Evolutionary conservation across 2,797 vertebrate genomes (phyloP).

Genomic region (Lates japonicus): DNA sequence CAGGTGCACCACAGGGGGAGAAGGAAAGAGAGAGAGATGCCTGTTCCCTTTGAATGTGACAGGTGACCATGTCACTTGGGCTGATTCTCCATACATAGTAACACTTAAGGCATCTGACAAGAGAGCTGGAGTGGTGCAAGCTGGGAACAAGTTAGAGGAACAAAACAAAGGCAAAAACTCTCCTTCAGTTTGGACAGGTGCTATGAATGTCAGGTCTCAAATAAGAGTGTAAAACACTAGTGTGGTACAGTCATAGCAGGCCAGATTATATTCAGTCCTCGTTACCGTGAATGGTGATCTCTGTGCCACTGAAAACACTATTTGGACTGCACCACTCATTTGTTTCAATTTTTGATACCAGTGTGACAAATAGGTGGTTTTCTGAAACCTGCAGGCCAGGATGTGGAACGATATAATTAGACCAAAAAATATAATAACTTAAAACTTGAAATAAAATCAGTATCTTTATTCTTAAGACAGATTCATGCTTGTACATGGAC

Average conservation of each 20-base stretch:
- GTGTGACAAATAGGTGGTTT: not conserved
- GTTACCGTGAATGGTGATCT: not conserved
- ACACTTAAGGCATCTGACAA: conserved; percentile 72
- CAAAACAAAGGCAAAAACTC: not conserved
- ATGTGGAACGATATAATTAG: not conserved
- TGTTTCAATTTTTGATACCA: not conserved
- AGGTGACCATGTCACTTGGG: conserved; percentile 67
- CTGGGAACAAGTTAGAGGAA: conserved; percentile 34
- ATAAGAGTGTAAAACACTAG: not conserved
- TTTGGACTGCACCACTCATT: not conserved
- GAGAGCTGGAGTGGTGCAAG: conserved; percentile 28
- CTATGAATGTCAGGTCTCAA: conserved; percentile 4
- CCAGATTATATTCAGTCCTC: not conserved
- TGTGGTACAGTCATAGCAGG: not conserved
- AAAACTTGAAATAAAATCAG: not conserved
- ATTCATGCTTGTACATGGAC: not conserved
- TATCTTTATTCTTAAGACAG: not conserved
- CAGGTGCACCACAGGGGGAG: conserved; percentile 66
- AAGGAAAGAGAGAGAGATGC: conserved; percentile 17
- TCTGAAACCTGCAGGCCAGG: not conserved
- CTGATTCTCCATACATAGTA: conserved; percentile 69
- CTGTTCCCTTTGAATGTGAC: conserved; percentile 55
- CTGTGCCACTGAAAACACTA: not conserved
- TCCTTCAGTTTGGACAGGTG: conserved; percentile 6
- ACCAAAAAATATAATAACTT: not conserved